These are phyloP conservation scores for Syritta pipiens DNA, from an alignment of 2,888 invertebrate genomes.

Conservation along the genomic window DNA sequence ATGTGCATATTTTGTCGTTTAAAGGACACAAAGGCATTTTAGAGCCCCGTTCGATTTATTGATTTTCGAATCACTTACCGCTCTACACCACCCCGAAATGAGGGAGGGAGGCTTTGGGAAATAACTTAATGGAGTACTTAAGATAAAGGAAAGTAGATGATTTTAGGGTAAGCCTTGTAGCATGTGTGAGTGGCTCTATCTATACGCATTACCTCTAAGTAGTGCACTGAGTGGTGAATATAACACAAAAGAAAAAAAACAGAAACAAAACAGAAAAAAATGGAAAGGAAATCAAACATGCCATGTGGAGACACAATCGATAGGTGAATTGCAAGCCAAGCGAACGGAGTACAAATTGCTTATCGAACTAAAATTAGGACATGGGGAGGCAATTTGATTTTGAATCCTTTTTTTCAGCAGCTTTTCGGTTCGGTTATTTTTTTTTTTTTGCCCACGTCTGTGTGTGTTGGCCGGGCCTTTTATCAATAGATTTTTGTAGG, in stretches of 20 bases:
- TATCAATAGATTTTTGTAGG: too few species aligned
- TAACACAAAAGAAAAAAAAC: too few species aligned
- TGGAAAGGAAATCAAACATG: too few species aligned
- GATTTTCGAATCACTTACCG: conserved; percentile 27
- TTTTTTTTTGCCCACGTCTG: too few species aligned
- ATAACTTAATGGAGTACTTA: conserved; percentile 20
- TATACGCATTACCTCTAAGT: neutral
- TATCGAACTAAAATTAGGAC: neutral
- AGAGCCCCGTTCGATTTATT: conserved; percentile 30
- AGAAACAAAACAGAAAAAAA: too few species aligned
- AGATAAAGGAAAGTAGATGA: conserved; percentile 11
- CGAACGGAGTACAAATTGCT: too few species aligned
- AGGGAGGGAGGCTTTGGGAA: neutral
- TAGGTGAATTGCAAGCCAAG: neutral
- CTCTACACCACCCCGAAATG: neutral
- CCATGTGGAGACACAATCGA: neutral
- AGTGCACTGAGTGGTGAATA: too few species aligned
- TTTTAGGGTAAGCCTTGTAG: conserved; percentile 7
- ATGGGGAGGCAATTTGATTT: neutral
- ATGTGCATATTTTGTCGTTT: conserved; percentile 12
- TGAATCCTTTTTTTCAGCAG: neutral
- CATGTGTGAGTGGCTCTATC: neutral
- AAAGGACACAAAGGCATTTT: conserved; percentile 14
- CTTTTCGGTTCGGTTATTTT: neutral
- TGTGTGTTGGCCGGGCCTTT: too few species aligned